Evolutionary conservation across 2,113 vertebrate genomes (phyloP).

Genomic region (Nibea coibor): DNA sequence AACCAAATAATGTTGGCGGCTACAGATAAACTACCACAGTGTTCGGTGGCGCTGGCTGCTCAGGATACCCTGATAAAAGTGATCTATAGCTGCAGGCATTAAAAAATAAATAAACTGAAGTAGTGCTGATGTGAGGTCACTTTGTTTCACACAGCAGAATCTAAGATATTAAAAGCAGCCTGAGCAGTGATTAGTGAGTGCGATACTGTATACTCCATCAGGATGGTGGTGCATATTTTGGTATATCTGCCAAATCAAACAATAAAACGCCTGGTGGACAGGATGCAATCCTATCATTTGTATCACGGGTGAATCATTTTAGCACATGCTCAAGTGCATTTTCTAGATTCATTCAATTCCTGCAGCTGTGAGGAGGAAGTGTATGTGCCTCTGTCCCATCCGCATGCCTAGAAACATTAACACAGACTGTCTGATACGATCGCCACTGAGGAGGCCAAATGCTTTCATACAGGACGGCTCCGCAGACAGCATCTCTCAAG

Average conservation of each 20-base stretch:
- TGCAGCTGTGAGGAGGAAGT: constrained; percentile 9
- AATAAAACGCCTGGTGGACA: constrained; percentile 1
- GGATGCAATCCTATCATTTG: not conserved
- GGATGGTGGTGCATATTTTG: constrained; percentile 4
- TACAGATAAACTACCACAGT: constrained; percentile 18
- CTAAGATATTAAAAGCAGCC: not conserved
- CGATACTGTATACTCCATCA: not conserved
- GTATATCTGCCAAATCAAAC: constrained; percentile 28
- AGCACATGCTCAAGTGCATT: constrained; percentile 14
- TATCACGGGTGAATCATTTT: constrained; percentile 16
- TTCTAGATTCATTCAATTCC: constrained; percentile 27
- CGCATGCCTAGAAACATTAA: constrained; percentile 43
- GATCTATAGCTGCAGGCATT: constrained; percentile 8
- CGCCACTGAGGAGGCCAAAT: constrained; percentile 18
- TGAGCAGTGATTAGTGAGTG: not conserved
- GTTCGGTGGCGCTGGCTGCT: not conserved
- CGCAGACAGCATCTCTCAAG: constrained; percentile 35
- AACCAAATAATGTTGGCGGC: constrained; percentile 11
- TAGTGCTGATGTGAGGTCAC: not conserved
- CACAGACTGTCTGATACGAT: constrained; percentile 46
- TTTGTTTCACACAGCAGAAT: not conserved
- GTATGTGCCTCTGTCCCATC: constrained; percentile 36
- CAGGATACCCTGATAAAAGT: constrained; percentile 1
- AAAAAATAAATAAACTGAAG: constrained; percentile 9
- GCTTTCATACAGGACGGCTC: constrained; percentile 17